Base-by-base conservation (phyloP, 2,888 invertebrate species). In the Caenorhabditis sp. region DNA sequence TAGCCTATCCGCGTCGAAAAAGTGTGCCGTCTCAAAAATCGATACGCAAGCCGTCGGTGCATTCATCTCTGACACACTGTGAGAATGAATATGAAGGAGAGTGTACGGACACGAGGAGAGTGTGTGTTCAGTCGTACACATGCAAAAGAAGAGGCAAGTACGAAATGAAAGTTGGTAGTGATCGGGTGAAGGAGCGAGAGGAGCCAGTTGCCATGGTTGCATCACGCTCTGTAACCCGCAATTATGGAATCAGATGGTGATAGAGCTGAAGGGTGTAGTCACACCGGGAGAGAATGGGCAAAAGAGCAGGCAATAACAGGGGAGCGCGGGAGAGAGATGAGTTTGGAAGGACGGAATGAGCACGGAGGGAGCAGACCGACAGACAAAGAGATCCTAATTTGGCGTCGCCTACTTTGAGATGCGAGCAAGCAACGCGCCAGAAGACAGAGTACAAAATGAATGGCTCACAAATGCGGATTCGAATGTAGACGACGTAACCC, bases 361-460 rank as follows among this genome's bases (percentile, higher is more conserved):
- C 46, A 9, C 6, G n/a, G 48, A 48, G 48, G 27, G 27, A n/a
- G 30, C 48, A 48, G 48, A 46, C 24, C 1, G 45, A 45, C 45
- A 27, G 41, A 9, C 32, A 30, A 32, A 53, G 35, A 22, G 35
- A 45, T 59, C 46, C 59, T 59, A 59, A 59, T 59, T 59, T 59
- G 59, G 45, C 35, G 27, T 15, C 45, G 45, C 27, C 48, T 48
- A 17, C 15, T 30, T 48, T n/a, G 27, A 48, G 48, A 48, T 15
- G 48, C 15, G 46, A 11, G 17, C 26, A 6, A 9, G 26, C 15
- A 30, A 13, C n/a, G n/a, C n/a, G n/a, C n/a, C n/a, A 48, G 30
- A 9, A 30, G n/a, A 27, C 13, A 27, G 48, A 48, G 48, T 48
- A 30, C 48, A 24, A 41, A 41, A 17, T 17, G n/a, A 26, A 48